Percentiles rank a stretch among this genome's conserved stretches.
phyloP scores from a whole-genome alignment of 2,888 invertebrate genomes.

The Crematogaster levior region DNA sequence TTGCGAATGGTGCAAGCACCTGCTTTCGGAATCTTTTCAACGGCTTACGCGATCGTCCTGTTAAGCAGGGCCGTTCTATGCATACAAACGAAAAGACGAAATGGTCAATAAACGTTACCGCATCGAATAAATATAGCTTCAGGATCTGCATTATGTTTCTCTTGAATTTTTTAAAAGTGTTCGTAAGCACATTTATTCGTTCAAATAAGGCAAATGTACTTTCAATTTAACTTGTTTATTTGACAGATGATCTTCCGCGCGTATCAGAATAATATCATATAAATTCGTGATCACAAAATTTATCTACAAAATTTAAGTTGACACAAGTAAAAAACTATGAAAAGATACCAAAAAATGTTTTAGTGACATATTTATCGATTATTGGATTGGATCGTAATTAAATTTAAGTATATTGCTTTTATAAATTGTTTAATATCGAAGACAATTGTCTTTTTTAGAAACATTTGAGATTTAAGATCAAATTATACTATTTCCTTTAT shows the following conservation, averaged over 20 bases:
- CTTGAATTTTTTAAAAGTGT: constrained; percentile 8
- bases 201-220: background rate
- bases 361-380: background rate
- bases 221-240: constrained; percentile 11
- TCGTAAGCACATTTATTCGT: background rate
- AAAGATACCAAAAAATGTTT: background rate
- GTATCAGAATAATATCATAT: background rate
- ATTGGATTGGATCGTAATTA: background rate
- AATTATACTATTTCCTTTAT: background rate
- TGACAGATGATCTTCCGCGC: background rate
- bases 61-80: constrained; percentile 28
- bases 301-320: background rate
- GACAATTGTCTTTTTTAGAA: background rate
- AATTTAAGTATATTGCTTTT: background rate
- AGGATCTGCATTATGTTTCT: background rate
- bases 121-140: background rate
- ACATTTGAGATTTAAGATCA: background rate
- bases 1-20: background rate
- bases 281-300: background rate
- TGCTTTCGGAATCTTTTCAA: constrained; percentile 41
- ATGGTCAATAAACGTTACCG: constrained; percentile 37
- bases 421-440: constrained; percentile 4
- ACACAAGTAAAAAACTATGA: background rate
- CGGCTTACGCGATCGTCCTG: constrained; percentile 38
- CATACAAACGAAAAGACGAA: constrained; percentile 38